Conservation (phyloP, 2,113 vertebrate genomes). For the Lepus americanus region DNA sequence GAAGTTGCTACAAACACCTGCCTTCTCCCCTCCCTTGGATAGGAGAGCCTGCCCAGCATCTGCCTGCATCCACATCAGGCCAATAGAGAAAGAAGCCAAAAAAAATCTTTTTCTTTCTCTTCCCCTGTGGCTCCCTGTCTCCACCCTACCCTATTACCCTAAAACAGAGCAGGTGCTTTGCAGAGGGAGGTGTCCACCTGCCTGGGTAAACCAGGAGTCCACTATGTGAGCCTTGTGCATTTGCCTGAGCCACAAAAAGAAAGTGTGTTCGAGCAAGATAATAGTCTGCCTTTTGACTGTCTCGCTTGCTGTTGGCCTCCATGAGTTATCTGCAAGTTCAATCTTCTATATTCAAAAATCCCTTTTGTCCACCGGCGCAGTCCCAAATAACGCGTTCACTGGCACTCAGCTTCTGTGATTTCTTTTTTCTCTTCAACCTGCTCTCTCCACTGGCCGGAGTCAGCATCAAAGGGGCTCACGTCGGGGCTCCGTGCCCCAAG, state of each 20-base stretch:
- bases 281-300: slow-evolving; percentile 82
- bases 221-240: slow-evolving; percentile 51
- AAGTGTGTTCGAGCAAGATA: slow-evolving; percentile 73
- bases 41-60: neutral
- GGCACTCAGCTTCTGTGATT: slow-evolving; percentile 78
- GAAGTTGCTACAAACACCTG: neutral
- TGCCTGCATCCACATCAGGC: neutral
- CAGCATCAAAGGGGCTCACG: neutral
- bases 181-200: neutral
- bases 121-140: neutral
- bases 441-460: neutral
- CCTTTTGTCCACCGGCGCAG: slow-evolving; percentile 79
- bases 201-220: slow-evolving; percentile 63
- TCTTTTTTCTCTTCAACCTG: slow-evolving; percentile 52
- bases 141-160: too few species aligned
- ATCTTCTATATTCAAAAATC: slow-evolving; percentile 86
- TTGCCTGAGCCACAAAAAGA: slow-evolving; percentile 76
- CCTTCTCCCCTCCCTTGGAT: neutral
- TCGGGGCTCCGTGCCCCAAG: neutral
- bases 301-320: slow-evolving; percentile 86
- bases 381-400: slow-evolving; percentile 80
- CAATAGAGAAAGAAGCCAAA: neutral
- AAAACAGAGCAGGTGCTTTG: neutral
- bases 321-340: slow-evolving; percentile 85
- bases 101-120: neutral